Base-by-base conservation (phyloP, 2,113 vertebrate species). In the Calidris pygmaea region DNA sequence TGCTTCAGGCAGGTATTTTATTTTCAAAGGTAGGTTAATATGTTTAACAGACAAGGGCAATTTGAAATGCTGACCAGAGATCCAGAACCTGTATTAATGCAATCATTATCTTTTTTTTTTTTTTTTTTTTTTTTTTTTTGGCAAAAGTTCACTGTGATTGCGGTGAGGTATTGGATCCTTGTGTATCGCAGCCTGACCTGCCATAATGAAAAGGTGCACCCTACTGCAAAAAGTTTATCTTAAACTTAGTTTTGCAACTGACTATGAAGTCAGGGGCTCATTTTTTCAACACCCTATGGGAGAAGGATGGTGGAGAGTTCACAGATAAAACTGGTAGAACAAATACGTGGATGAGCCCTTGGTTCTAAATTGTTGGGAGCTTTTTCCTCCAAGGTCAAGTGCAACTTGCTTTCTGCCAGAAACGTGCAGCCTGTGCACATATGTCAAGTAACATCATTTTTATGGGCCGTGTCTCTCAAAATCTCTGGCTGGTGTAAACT, bases 331-430 rank as follows among this genome's bases (percentile, higher is more conserved):
- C 14, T 6, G 1, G 10, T 53, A n/a, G 72, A 77, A 70, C 12
- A 29, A 5, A 7, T 2, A 76, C 1, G 10, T 0, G 14, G 67
- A 26, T 75, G 32, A 73, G 39, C 20, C 48, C 7, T 76, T 62
- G 23, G 32, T 32, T 95, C 86, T 75, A 55, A 81, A 83, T 47
- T 79, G 8, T 53, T 47, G 47, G 56, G 30, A 86, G 89, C 14
- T 74, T 82, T 77, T 92, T 90, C 75, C 68, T 95, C 41, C 41
- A 92, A 96, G 97, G 73, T 92, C 89, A 89, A 13, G 23, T 16
- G 78, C 43, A 87, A 37, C 8, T 73, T 93, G 3, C 11, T 89
- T 55, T 75, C 43, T 89, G 80, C 34, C 79, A 68, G 81, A 83
- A 39, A 72, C 19, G 63, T 58, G 86, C 62, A 75, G 52, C 30